Conservation (phyloP, 2,113 vertebrate species). For the Ictidomys tridecemlineatus region DNA sequence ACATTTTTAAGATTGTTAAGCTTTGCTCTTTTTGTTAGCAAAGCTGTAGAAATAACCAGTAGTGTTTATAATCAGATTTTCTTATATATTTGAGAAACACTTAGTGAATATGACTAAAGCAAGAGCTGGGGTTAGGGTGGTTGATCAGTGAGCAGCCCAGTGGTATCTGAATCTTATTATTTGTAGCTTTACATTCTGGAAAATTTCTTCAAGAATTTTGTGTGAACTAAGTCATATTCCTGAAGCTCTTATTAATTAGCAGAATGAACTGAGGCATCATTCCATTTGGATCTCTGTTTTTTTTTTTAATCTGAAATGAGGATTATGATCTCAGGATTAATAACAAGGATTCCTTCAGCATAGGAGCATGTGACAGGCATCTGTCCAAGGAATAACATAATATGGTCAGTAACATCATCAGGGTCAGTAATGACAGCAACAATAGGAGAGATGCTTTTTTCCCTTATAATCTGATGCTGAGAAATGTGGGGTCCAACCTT, state of each 20-base stretch:
- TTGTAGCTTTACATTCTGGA: conserved; percentile 14
- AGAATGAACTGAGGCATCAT: neutral
- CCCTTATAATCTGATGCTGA: neutral
- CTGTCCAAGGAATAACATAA: neutral
- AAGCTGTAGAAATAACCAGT: neutral
- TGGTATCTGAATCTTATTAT: neutral
- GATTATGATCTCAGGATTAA: neutral
- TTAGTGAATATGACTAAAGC: neutral
- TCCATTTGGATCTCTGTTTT: neutral
- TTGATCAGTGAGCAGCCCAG: neutral
- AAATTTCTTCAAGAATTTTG: neutral
- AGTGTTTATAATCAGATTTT: conserved; percentile 8
- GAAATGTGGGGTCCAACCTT: neutral
- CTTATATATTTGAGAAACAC: neutral
- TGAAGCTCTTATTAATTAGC: neutral
- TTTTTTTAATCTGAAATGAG: neutral
- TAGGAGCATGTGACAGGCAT: fast-evolving
- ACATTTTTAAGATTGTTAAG: neutral
- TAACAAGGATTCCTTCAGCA: neutral
- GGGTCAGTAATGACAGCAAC: too few relatives aligned
- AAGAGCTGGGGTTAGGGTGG: neutral
- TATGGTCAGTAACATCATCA: neutral
- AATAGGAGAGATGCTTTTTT: neutral
- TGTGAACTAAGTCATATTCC: neutral
- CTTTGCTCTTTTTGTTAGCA: neutral